Conservation (phyloP, 2,888 invertebrate species). For the Chromoteleia sp. region DNA sequence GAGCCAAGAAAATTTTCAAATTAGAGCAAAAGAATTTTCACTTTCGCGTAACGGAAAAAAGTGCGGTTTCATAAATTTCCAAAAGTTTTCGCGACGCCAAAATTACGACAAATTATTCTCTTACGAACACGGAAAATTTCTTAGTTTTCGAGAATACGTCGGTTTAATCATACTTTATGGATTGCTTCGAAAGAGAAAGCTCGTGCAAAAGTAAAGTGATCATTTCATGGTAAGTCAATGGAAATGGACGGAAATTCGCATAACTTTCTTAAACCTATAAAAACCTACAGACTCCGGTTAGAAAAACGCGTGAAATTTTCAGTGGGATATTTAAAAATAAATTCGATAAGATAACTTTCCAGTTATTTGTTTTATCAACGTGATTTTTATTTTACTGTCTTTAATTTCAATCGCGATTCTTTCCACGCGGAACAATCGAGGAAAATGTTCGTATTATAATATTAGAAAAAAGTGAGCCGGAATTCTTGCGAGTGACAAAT, state of each 20-base stretch:
- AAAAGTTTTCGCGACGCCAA: neutral
- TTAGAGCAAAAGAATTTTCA: no score
- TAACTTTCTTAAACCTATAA: constrained; percentile 6
- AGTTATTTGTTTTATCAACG: neutral
- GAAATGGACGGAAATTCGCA: constrained; percentile 10
- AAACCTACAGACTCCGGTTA: neutral
- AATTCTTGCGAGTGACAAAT: constrained; percentile 5
- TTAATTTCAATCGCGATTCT: no score
- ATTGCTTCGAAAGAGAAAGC: constrained; percentile 8
- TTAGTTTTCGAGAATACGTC: constrained; percentile 3
- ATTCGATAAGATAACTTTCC: neutral
- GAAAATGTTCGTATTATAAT: no score
- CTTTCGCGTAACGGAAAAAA: no score
- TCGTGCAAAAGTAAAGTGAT: constrained; percentile 20
- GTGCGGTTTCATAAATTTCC: no score
- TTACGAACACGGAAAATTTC: constrained; percentile 8
- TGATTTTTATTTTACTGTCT: no score
- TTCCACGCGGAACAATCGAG: no score
- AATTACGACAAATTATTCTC: neutral
- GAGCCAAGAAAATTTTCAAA: no score
- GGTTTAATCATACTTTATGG: constrained; percentile 13
- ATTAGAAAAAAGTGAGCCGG: neutral
- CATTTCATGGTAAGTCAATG: constrained; percentile 11
- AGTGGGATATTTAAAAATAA: neutral
- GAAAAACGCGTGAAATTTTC: neutral